Percentiles rank a stretch among this genome's conserved stretches.
phyloP scores from a whole-genome alignment of 2,113 vertebrate genomes.

The Hippocampus guttulatus region DNA sequence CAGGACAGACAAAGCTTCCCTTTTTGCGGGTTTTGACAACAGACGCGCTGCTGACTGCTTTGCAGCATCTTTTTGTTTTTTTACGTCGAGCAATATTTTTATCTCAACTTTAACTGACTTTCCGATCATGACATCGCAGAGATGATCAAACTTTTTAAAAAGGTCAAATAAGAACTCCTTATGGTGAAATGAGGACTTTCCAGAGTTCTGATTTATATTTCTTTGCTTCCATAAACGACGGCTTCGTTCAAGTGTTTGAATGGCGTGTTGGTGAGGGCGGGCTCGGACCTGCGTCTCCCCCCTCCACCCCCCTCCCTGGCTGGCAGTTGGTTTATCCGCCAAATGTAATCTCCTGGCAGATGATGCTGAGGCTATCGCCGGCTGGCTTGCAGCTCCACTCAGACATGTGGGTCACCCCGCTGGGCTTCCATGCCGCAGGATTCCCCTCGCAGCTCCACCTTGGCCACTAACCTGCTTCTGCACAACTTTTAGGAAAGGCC shows the following conservation, averaged over 20 bases:
- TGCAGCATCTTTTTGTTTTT: neutral
- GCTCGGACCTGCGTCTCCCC: no score
- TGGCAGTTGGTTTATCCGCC: neutral
- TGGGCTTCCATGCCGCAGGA: neutral
- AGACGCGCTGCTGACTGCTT: neutral
- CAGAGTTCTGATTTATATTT: no score
- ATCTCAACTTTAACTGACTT: neutral
- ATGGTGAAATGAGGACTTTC: no score
- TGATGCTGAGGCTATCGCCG: neutral
- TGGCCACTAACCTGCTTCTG: neutral
- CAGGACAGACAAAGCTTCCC: conserved; percentile 43
- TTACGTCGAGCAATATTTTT: neutral
- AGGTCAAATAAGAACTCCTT: no score
- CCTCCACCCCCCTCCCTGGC: no score
- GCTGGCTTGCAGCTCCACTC: neutral
- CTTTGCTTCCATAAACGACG: no score
- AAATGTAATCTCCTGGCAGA: conserved; percentile 7
- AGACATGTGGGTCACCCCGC: neutral
- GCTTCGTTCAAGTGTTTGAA: no score
- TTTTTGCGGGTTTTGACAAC: neutral
- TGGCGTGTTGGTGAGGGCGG: no score
- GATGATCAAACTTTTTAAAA: no score
- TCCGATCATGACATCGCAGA: no score
- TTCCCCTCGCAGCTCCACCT: neutral
- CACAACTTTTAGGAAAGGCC: neutral